Percentiles rank a stretch among this genome's conserved stretches.
phyloP scores from a whole-genome alignment of 2,888 invertebrate genomes.

The Syrphus vitripennis region DNA sequence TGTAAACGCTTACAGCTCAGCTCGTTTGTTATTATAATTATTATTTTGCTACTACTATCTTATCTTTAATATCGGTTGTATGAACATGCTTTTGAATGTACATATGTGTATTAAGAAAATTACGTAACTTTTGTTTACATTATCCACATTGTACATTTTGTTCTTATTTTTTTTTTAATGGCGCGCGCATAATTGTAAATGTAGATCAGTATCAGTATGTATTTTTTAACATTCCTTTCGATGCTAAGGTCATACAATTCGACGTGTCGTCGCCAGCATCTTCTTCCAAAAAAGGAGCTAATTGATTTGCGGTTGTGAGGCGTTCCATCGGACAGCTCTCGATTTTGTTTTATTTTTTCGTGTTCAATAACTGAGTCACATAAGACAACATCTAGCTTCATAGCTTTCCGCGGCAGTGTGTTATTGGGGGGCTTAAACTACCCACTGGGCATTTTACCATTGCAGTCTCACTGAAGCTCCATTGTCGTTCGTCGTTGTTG shows the following conservation, averaged over 20 bases:
- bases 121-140: slow-evolving; percentile 55
- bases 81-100: slow-evolving; percentile 3
- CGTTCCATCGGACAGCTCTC: not conserved
- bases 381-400: not conserved
- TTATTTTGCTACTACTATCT: slow-evolving; percentile 35
- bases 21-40: slow-evolving; percentile 43
- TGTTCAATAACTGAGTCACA: slow-evolving; percentile 40
- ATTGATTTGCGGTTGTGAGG: not conserved
- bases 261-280: not conserved
- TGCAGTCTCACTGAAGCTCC: slow-evolving; percentile 60
- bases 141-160: slow-evolving; percentile 1
- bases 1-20: slow-evolving; percentile 29
- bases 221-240: slow-evolving; percentile 27
- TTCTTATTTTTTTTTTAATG: slow-evolving; percentile 18
- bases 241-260: slow-evolving; percentile 26
- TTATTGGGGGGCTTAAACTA: slow-evolving; percentile 38
- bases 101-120: not conserved
- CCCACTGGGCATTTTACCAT: slow-evolving; percentile 47
- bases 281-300: slow-evolving; percentile 20
- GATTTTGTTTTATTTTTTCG: not conserved
- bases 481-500: slow-evolving; percentile 39
- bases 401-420: slow-evolving; percentile 3
- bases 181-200: slow-evolving; percentile 6
- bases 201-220: not conserved
- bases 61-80: slow-evolving; percentile 2